Conservation (phyloP, 2,797 vertebrate species). For the Ambastaia sidthimunki region DNA sequence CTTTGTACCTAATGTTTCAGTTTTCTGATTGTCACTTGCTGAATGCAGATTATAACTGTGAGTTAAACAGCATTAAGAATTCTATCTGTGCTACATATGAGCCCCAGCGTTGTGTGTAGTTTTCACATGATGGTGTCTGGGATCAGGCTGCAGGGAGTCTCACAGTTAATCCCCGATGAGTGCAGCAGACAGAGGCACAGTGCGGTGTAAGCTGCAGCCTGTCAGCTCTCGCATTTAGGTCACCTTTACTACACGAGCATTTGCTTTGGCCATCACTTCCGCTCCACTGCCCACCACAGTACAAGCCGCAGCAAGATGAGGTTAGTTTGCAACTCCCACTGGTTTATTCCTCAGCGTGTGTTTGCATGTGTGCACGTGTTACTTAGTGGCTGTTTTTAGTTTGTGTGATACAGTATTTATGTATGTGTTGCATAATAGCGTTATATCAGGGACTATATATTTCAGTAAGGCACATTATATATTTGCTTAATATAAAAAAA, state of each 20-base stretch:
- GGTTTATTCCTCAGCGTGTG: constrained; percentile 24
- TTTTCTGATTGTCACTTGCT: not conserved
- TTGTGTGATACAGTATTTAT: not conserved
- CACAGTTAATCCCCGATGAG: constrained; percentile 47
- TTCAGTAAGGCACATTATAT: not conserved
- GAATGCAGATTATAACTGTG: not conserved
- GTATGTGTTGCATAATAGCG: not conserved
- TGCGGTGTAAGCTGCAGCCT: constrained; percentile 45
- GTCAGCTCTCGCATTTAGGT: constrained; percentile 60
- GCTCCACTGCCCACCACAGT: constrained; percentile 50
- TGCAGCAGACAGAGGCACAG: constrained; percentile 42
- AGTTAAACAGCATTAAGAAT: not conserved
- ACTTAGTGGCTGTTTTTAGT: not conserved
- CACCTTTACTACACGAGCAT: constrained; percentile 57
- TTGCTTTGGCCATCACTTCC: constrained; percentile 54
- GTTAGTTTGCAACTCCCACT: constrained; percentile 37
- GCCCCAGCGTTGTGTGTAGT: not conserved
- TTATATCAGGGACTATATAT: not conserved
- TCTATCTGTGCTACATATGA: constrained; percentile 5
- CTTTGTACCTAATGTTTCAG: too few species aligned
- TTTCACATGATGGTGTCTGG: constrained; percentile 18
- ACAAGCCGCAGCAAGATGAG: constrained; percentile 25
- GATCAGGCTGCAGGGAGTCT: constrained; percentile 24
- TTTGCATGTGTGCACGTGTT: constrained; percentile 4
- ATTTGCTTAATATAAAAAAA: not conserved